These are phyloP conservation scores for Papilio demoleus DNA, from an alignment of 2,888 invertebrate genomes.

Conservation along the genomic window DNA sequence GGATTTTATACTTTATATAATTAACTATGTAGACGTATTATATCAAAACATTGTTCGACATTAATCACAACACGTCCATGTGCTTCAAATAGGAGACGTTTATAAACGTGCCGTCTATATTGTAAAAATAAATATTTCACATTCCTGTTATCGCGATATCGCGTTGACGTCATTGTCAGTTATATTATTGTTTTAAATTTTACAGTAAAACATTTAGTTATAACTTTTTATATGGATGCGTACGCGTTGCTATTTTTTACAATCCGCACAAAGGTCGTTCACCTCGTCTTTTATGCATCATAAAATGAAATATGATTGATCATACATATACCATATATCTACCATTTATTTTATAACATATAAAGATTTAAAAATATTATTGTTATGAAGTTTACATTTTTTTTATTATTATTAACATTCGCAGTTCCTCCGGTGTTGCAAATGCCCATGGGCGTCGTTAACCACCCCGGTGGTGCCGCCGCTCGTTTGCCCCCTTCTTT, in stretches of 20 bases:
- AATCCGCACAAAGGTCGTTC: constrained; percentile 1
- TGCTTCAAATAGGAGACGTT: constrained; percentile 8
- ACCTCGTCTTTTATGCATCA: not conserved
- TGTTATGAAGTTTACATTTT: too few relatives aligned
- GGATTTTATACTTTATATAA: not conserved
- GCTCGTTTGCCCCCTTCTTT: too few relatives aligned
- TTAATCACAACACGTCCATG: constrained; percentile 8
- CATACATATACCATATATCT: not conserved
- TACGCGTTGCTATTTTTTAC: constrained; percentile 10
- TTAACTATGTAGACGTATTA: not conserved
- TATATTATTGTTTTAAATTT: constrained; percentile 2
- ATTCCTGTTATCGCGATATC: constrained; percentile 4
- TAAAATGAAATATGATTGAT: constrained; percentile 9
- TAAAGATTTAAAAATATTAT: not conserved
- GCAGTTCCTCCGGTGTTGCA: too few relatives aligned
- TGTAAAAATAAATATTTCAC: constrained; percentile 14
- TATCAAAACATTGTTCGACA: constrained; percentile 23
- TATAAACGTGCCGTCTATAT: constrained; percentile 16
- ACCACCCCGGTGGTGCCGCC: too few relatives aligned
- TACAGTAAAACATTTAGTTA: not conserved
- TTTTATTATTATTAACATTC: too few relatives aligned
- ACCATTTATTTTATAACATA: not conserved
- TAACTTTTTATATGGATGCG: not conserved
- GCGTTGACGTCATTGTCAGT: constrained; percentile 8
- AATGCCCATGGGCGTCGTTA: too few relatives aligned